phyloP scores from a whole-genome alignment of 2,888 invertebrate genomes.

The Lepidocyrtoides sp. region DNA sequence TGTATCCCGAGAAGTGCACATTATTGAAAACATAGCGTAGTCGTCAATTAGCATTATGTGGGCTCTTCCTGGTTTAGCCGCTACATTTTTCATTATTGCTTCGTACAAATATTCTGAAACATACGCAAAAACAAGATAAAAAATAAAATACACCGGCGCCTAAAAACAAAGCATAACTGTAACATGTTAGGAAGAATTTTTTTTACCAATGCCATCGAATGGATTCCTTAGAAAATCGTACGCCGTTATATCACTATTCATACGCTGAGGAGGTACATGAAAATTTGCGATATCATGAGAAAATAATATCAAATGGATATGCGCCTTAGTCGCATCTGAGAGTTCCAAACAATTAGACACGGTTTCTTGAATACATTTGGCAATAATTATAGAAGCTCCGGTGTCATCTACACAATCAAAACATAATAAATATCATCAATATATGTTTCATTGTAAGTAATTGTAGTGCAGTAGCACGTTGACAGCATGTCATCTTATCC shows the following conservation, averaged over 20 bases:
- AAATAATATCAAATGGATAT: conserved; percentile 69
- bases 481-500: no score
- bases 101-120: conserved; percentile 58
- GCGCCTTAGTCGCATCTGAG: neutral
- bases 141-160: neutral
- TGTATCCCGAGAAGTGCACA: conserved; percentile 37
- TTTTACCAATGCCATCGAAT: conserved; percentile 43
- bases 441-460: no score
- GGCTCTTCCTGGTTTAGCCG: conserved; percentile 30
- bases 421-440: neutral
- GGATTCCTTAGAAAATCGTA: conserved; percentile 62
- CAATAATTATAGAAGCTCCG: conserved; percentile 67
- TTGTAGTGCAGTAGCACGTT: no score
- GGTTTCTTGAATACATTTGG: conserved; percentile 68
- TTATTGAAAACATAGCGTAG: conserved; percentile 76
- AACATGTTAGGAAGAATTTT: neutral
- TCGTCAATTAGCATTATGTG: conserved; percentile 82
- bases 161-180: neutral
- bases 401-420: conserved; percentile 44
- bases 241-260: conserved; percentile 6
- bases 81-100: neutral
- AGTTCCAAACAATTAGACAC: conserved; percentile 51
- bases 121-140: neutral
- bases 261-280: neutral
- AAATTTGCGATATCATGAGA: neutral